A percentile compares a stretch with the other conserved stretches of the same genome.
These are phyloP conservation scores for Drosophila pseudotalamancana DNA, from an alignment of 2,888 invertebrate species.

Conservation along the genomic window DNA sequence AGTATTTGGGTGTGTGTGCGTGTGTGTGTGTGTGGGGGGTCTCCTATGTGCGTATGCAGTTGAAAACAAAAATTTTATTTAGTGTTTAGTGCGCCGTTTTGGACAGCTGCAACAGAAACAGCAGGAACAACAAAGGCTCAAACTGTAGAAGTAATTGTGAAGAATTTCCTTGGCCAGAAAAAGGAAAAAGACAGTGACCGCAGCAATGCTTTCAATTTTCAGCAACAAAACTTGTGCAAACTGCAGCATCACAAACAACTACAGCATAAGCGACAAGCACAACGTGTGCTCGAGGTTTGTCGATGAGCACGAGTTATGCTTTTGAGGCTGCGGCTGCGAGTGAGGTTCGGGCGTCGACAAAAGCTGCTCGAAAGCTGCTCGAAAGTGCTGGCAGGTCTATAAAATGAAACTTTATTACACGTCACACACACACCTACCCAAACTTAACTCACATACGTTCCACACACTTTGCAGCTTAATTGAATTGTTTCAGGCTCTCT, in stretches of 20 bases:
- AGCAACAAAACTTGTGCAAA: conserved; percentile 54
- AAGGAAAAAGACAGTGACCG: conserved; percentile 52
- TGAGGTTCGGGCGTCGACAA: conserved; percentile 58
- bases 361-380: too few species aligned
- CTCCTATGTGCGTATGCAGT: conserved; percentile 62
- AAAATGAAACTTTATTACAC: conserved; percentile 77
- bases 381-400: conserved; percentile 74
- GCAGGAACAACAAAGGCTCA: conserved; percentile 5
- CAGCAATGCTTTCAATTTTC: conserved; percentile 75
- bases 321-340: conserved; percentile 52
- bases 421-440: conserved; percentile 36
- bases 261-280: conserved; percentile 20
- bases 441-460: conserved; percentile 26
- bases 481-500: conserved; percentile 73
- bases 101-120: conserved; percentile 63
- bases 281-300: conserved; percentile 32
- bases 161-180: conserved; percentile 47
- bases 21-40: conserved; percentile 6
- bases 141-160: conserved; percentile 52
- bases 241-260: conserved; percentile 42
- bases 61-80: conserved; percentile 77
- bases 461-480: conserved; percentile 72
- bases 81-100: conserved; percentile 76
- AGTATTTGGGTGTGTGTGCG: conserved; percentile 34
- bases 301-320: conserved; percentile 75